Percentiles rank a stretch among this genome's conserved stretches.
phyloP scores from a whole-genome alignment of 2,888 invertebrate genomes.

The Parapristionchus giblindavisi region DNA sequence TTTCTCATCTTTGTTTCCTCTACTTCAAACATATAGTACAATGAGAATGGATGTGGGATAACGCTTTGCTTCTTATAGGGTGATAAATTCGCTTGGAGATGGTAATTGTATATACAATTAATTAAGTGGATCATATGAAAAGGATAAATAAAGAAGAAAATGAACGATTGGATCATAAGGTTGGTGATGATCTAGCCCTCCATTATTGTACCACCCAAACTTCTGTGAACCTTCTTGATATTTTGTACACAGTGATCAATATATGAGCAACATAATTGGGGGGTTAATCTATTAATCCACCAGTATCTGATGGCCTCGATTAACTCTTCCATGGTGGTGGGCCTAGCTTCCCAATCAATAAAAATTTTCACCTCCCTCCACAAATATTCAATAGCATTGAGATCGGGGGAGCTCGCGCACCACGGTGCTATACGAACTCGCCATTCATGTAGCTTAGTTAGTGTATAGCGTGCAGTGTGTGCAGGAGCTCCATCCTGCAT shows the following conservation, averaged over 20 bases:
- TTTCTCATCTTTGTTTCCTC: too few relatives aligned
- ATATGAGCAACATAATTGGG: neutral
- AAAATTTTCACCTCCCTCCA: conserved; percentile 7
- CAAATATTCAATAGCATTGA: neutral
- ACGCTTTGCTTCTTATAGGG: too few relatives aligned
- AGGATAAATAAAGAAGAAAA: too few relatives aligned
- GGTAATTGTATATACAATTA: too few relatives aligned
- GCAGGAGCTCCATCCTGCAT: neutral
- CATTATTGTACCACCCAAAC: too few relatives aligned
- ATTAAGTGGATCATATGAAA: too few relatives aligned
- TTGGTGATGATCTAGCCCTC: too few relatives aligned
- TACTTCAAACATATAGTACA: too few relatives aligned
- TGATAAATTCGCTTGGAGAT: too few relatives aligned
- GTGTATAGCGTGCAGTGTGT: neutral
- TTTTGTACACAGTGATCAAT: neutral
- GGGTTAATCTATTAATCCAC: neutral
- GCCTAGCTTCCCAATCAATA: neutral
- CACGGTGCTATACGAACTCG: neutral
- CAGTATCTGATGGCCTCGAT: neutral
- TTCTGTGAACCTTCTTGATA: neutral
- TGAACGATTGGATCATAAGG: too few relatives aligned
- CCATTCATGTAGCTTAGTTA: neutral
- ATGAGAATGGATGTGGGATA: too few relatives aligned
- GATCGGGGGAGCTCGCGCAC: neutral
- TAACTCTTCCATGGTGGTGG: neutral